Conservation (phyloP, 2,888 invertebrate species). For the Petrolisthes cinctipes region DNA sequence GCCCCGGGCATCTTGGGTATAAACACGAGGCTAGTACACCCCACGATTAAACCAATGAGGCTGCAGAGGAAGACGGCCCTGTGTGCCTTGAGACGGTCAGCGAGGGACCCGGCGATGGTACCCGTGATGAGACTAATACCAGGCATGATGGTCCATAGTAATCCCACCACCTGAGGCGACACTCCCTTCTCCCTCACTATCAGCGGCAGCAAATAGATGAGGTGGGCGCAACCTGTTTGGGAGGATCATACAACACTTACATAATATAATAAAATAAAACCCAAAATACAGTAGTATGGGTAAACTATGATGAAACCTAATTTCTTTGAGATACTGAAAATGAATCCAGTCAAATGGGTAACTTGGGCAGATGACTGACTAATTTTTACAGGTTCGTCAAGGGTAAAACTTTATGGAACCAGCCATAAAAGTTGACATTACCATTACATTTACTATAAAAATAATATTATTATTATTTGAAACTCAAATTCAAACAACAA, state of each 20-base stretch:
- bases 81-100: conserved; percentile 59
- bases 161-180: conserved; percentile 35
- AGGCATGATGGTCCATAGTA: conserved; percentile 40
- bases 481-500: too few species aligned
- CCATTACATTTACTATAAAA: too few species aligned
- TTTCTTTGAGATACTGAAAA: too few species aligned
- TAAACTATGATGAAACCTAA: too few species aligned
- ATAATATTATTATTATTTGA: too few species aligned
- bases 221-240: conserved; percentile 15
- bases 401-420: too few species aligned
- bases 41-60: conserved; percentile 12
- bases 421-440: too few species aligned
- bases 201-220: conserved; percentile 36
- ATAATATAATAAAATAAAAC: not conserved
- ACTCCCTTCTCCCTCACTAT: conserved; percentile 44
- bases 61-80: conserved; percentile 51
- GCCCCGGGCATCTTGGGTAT: conserved; percentile 13
- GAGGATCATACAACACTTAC: not conserved
- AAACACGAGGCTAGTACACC: not conserved
- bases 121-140: conserved; percentile 36
- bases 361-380: too few species aligned
- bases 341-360: too few species aligned
- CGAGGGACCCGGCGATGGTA: conserved; percentile 41
- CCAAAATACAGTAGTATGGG: too few species aligned
- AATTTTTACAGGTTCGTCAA: too few species aligned